These are phyloP conservation scores for Chaenodraco wilsoni DNA, from an alignment of 2,797 vertebrate genomes.

Conservation along the genomic window DNA sequence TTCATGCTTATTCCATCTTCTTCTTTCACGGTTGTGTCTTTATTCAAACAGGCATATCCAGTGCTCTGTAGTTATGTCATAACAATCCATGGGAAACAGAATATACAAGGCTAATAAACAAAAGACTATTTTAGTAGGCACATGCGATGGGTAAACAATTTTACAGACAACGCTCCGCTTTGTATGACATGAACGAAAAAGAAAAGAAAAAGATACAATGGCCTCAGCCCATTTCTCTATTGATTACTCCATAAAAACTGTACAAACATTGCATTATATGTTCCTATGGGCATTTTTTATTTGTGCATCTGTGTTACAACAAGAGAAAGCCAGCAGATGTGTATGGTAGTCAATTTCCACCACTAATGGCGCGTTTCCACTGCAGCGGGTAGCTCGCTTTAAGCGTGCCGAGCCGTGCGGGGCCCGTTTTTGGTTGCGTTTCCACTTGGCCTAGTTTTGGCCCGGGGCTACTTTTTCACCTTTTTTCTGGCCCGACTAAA, in stretches of 20 bases:
- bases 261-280: slow-evolving; percentile 2
- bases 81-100: slow-evolving; percentile 24
- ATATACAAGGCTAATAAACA: slow-evolving; percentile 8
- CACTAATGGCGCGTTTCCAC: too few species aligned
- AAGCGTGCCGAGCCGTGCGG: too few species aligned
- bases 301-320: not conserved
- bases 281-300: slow-evolving; percentile 8
- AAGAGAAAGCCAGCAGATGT: not conserved
- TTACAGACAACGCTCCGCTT: not conserved
- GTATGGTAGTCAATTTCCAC: too few species aligned
- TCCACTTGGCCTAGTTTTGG: too few species aligned
- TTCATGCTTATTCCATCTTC: slow-evolving; percentile 64
- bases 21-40: slow-evolving; percentile 32
- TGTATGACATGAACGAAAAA: slow-evolving; percentile 19
- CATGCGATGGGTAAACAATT: not conserved
- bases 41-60: slow-evolving; percentile 35
- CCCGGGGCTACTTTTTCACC: too few species aligned
- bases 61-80: slow-evolving; percentile 10
- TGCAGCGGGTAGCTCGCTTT: too few species aligned
- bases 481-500: too few species aligned
- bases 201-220: slow-evolving; percentile 14
- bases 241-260: slow-evolving; percentile 37
- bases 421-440: too few species aligned
- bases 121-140: slow-evolving; percentile 1
- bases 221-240: slow-evolving; percentile 27